Evolutionary conservation across 2,888 invertebrate genomes (phyloP), one percentile per base, ranked within the genome.

Genomic region (Eilema caniola): DNA sequence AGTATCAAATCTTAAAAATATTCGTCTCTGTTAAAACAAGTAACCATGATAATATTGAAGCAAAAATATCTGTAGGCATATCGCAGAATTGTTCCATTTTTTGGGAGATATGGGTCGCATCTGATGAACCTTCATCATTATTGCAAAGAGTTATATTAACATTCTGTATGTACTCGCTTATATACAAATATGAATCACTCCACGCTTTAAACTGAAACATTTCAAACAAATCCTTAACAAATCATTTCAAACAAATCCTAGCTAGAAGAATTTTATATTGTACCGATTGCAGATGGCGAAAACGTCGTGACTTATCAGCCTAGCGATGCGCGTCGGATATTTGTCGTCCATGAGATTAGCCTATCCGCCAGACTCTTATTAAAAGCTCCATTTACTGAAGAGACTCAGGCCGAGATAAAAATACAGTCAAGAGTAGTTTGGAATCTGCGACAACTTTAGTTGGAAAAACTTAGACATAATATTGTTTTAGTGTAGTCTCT

Each of bases 241-340:
- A 33, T 62, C 20, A n/a, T 53, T 31, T 7, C 24, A 53, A 47
- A 16, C 20, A 37, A 57, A 11, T 57, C 63, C 64, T 60, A 41
- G 3, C 41, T 41, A 69, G 63, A 75, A 75, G 67, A 64, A 71
- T 70, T 70, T 73, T 76, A 67, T 74, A 77, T 73, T 74, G 41
- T 64, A 57, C 72, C 67, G 53, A 67, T 73, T 70, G 72, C 76
- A 73, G 66, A 67, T 69, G 66, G 56, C 69, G 59, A 33, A 66
- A 65, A 56, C 68, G 72, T 74, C 74, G 71, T 76, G 75, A 73
- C 80, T 76, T 83, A 83, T 86, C 85, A 82, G 86, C 82, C 83
- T 85, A 84, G 67, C 77, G 76, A 77, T 77, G 78, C 83, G 75
- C 79, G 87, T 89, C 87, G 79, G 86, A 87, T 87, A 83, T 83